Conservation (phyloP, 2,113 vertebrate species). For the Formicarius rufipectus region DNA sequence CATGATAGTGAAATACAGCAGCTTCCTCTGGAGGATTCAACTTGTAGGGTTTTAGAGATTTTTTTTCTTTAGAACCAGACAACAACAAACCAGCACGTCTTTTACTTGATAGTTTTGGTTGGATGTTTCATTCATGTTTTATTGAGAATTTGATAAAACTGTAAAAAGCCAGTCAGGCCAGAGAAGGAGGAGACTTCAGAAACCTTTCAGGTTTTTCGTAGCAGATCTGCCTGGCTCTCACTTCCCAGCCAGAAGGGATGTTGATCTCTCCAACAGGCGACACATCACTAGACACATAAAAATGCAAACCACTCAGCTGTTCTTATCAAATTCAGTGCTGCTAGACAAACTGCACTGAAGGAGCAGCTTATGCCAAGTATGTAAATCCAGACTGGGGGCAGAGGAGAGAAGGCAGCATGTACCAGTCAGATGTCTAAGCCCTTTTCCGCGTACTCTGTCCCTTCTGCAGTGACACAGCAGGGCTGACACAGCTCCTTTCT, state of each 20-base stretch:
- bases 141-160: not conserved
- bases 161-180: not conserved
- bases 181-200: not conserved
- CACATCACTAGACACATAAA: not conserved
- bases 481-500: not conserved
- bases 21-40: not conserved
- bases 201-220: not conserved
- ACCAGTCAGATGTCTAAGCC: not conserved
- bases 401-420: slow-evolving; percentile 4
- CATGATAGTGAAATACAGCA: not conserved
- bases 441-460: not conserved
- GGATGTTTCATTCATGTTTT: not conserved
- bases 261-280: not conserved
- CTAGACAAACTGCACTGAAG: not conserved
- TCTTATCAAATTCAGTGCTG: not conserved
- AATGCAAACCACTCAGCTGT: slow-evolving; percentile 10
- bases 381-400: not conserved
- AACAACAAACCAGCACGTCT: not conserved
- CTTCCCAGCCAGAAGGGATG: not conserved
- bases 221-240: accelerated
- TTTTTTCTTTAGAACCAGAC: not conserved
- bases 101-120: not conserved
- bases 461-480: not conserved
- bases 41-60: not conserved
- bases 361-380: slow-evolving; percentile 24